Evolutionary conservation across 1,140 invertebrate species (phyloP).

Genomic region (Drosophila prosaltans): DNA sequence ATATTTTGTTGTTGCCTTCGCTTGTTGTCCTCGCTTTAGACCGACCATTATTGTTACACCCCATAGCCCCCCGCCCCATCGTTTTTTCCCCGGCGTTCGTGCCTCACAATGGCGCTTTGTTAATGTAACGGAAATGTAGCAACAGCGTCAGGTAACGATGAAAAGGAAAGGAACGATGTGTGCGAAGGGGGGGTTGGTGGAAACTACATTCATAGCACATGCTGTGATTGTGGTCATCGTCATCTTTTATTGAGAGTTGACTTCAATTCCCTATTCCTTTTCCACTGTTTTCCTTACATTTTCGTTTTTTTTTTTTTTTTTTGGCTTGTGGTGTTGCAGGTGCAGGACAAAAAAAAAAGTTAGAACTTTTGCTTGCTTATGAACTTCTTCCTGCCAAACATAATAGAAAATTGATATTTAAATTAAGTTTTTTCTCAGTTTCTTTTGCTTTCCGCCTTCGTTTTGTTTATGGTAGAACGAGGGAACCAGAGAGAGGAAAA

Average conservation of each 20-base stretch:
- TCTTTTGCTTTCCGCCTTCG: constrained; percentile 5
- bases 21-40: constrained; percentile 42
- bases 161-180: neutral
- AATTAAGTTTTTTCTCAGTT: constrained; percentile 27
- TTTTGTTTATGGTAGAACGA: constrained; percentile 6
- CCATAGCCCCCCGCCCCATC: no score
- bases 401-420: constrained; percentile 45
- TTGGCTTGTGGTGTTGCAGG: constrained; percentile 17
- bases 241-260: constrained; percentile 51
- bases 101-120: constrained; percentile 73
- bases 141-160: constrained; percentile 5
- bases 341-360: constrained; percentile 20
- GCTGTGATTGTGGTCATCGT: constrained; percentile 63
- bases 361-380: constrained; percentile 16
- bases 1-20: constrained; percentile 43
- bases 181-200: no score
- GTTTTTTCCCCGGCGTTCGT: constrained; percentile 37
- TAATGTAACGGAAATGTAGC: constrained; percentile 77
- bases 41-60: constrained; percentile 41
- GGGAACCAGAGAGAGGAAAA: neutral
- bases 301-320: constrained; percentile 8
- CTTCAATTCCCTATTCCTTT: constrained; percentile 5
- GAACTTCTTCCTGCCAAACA: constrained; percentile 9
- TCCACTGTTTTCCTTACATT: constrained; percentile 3
- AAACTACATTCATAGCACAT: constrained; percentile 32